phyloP scores from a whole-genome alignment of 2,888 invertebrate genomes.

The Loripinus fragilis region DNA sequence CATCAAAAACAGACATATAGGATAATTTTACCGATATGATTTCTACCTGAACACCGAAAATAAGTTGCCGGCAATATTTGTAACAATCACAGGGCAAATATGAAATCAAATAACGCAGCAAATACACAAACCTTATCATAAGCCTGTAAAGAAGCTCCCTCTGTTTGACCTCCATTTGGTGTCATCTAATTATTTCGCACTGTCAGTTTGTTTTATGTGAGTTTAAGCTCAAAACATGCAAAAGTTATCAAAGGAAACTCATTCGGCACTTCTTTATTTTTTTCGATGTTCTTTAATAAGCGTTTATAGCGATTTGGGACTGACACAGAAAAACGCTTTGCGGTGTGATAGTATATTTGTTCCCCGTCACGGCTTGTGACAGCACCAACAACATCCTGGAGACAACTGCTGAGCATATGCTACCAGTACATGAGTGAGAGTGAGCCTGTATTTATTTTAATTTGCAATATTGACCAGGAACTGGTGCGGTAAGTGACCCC shows the following conservation, averaged over 20 bases:
- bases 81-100: neutral
- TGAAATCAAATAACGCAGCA: neutral
- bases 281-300: neutral
- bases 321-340: neutral
- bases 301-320: neutral
- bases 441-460: no score
- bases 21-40: neutral
- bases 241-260: neutral
- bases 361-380: no score
- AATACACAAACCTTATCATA: conserved; percentile 61
- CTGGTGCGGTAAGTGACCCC: no score
- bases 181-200: neutral
- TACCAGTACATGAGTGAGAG: no score
- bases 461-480: no score
- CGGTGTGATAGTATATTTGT: neutral
- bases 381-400: conserved; percentile 7
- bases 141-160: conserved; percentile 73
- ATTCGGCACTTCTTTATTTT: neutral
- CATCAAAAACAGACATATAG: no score
- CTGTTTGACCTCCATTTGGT: conserved; percentile 65
- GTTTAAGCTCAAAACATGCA: neutral
- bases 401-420: no score
- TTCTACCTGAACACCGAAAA: neutral
- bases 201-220: neutral
- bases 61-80: neutral